Percentiles rank a stretch among this genome's conserved stretches.
Conservation (phyloP, 1,140 invertebrate genomes). For the Temnothorax curvispinosus region DNA sequence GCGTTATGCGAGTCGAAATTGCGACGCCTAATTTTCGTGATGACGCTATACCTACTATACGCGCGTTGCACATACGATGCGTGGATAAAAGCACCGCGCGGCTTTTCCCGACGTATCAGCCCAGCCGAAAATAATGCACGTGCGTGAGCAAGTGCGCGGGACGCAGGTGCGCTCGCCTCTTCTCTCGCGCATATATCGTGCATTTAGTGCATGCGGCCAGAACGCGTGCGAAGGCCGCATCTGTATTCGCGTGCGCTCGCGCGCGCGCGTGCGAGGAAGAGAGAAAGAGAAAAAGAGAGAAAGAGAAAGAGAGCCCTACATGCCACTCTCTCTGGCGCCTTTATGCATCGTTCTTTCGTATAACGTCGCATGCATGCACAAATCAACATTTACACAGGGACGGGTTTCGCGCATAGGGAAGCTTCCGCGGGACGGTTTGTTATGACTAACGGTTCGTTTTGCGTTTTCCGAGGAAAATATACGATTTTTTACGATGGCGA, state of each 20-base stretch:
- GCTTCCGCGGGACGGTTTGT: slow-evolving; percentile 52
- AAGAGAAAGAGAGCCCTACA: neutral
- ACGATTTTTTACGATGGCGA: slow-evolving; percentile 55
- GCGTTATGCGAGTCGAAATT: slow-evolving; percentile 13
- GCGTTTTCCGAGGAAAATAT: slow-evolving; percentile 39
- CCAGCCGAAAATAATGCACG: slow-evolving; percentile 60
- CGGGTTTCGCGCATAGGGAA: slow-evolving; percentile 34
- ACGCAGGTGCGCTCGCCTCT: neutral
- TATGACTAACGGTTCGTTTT: slow-evolving; percentile 64
- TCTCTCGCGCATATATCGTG: slow-evolving; percentile 11
- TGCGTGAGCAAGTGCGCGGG: slow-evolving; percentile 35
- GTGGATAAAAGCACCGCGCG: slow-evolving; percentile 35
- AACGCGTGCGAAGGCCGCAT: neutral
- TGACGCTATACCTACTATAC: slow-evolving; percentile 23
- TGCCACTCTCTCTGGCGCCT: neutral
- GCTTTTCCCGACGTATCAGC: slow-evolving; percentile 46
- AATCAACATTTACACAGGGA: slow-evolving; percentile 55
- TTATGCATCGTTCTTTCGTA: slow-evolving; percentile 24
- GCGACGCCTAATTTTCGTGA: slow-evolving; percentile 70
- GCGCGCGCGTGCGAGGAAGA: neutral
- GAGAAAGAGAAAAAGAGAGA: neutral
- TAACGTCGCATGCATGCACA: slow-evolving; percentile 29
- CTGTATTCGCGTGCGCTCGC: neutral
- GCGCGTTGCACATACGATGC: neutral
- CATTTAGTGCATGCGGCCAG: slow-evolving; percentile 4